Evolutionary conservation across 1,140 invertebrate species (phyloP), one percentile per base, ranked within the genome.

Genomic region (Araneus ventricosus): DNA sequence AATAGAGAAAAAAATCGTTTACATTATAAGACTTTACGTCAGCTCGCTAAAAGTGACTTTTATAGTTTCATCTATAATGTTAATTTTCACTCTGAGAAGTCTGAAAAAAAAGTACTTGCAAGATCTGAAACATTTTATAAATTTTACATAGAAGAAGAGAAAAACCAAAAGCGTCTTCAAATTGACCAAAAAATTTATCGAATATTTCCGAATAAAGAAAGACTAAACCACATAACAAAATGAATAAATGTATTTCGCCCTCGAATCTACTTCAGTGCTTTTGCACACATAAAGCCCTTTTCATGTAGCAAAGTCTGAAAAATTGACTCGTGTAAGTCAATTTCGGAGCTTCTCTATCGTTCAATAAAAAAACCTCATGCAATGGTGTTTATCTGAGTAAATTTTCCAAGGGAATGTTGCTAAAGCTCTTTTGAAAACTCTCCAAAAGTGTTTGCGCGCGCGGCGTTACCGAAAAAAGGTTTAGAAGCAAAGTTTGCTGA

Each of bases 291-390:
- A 67, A 67, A 67, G 8, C 7, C 63, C 10, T n/a, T 63, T 67
- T 30, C n/a, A 67, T 27, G 24, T n/a, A n/a, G 63, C 7, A 27
- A 67, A 27, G 7, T 75, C 30, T 20, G 4, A 24, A 75, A 37
- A 75, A 75, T 22, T 75, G 70, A 75, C 70, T 37, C 22, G 20
- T 75, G 70, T 34, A 75, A 75, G 70, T 75, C 70, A 75, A 75
- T 75, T 75, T 75, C 30, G 6, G 4, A 75, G 37, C 4, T n/a
- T 30, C 14, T 75, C 34, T 34, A 75, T 75, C 17, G 5, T 27
- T 34, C 10, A 20, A 30, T 27, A 75, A 75, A 75, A 70, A 75
- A 75, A 27, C 30, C 5, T 70, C 27, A 24, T 30, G 27, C 30
- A 75, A 22, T 75, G 27, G 30, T 75, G 70, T 75, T 75, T 75